Percentiles rank a stretch among this genome's conserved stretches.
Conservation (phyloP, 2,888 invertebrate species). For the Agrotis clavis region DNA sequence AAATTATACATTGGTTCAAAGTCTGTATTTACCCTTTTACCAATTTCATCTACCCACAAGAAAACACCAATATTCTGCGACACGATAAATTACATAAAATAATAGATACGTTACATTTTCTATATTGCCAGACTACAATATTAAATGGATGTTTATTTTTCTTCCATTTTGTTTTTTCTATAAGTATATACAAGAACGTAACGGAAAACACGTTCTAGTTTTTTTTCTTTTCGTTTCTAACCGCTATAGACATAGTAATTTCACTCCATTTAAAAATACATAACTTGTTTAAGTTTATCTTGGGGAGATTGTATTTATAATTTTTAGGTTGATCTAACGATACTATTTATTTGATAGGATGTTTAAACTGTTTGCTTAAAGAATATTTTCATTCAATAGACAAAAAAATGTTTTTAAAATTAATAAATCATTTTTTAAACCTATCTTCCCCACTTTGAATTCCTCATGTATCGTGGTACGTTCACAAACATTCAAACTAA, state of each 20-base stretch:
- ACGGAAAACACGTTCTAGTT: neutral
- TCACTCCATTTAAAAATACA: constrained; percentile 5
- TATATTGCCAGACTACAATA: neutral
- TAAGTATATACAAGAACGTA: neutral
- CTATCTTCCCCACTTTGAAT: no score
- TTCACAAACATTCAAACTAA: neutral
- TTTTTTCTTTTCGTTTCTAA: neutral
- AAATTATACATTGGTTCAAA: no score
- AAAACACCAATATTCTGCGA: neutral
- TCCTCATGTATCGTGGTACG: no score
- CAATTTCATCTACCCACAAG: neutral
- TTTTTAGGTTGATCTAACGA: constrained; percentile 3
- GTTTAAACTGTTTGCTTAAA: neutral
- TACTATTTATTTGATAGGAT: neutral
- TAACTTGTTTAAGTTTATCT: constrained; percentile 17
- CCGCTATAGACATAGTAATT: neutral
- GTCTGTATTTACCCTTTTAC: neutral
- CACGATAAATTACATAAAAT: constrained; percentile 2
- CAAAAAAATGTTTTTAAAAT: no score
- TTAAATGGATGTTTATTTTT: neutral
- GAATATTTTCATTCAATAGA: neutral
- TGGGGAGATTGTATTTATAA: constrained; percentile 18
- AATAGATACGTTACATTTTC: neutral
- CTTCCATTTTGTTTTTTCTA: constrained; percentile 1
- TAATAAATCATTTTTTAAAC: no score